phyloP scores from a whole-genome alignment of 2,113 vertebrate species.

The Pseudonaja textilis region DNA sequence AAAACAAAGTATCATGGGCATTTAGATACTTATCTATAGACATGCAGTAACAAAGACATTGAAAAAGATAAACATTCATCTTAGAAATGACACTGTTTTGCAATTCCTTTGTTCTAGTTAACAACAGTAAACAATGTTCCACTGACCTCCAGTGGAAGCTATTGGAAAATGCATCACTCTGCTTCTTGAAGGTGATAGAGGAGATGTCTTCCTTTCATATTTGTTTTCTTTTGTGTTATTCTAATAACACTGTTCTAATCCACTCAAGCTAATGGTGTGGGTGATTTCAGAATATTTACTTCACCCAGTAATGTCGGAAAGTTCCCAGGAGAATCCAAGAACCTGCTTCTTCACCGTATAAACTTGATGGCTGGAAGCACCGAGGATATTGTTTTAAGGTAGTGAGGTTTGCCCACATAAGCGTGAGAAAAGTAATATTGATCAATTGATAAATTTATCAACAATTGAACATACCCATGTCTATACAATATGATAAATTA shows the following conservation, averaged over 20 bases:
- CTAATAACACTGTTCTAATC: slow-evolving; percentile 30
- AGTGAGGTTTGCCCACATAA: background rate
- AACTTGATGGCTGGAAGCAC: slow-evolving; percentile 27
- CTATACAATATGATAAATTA: background rate
- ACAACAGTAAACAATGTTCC: slow-evolving; percentile 58
- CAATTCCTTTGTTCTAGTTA: slow-evolving; percentile 64
- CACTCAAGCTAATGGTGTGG: slow-evolving; percentile 34
- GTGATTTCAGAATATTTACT: slow-evolving; percentile 45
- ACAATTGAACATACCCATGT: background rate
- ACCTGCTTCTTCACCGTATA: slow-evolving; percentile 32
- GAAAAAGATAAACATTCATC: slow-evolving; percentile 5
- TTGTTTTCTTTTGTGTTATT: background rate
- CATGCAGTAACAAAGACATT: slow-evolving; percentile 21
- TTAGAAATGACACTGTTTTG: background rate
- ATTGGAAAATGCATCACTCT: slow-evolving; percentile 31
- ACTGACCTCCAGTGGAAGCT: slow-evolving; percentile 74
- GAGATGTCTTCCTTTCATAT: background rate
- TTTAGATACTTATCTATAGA: slow-evolving; percentile 43
- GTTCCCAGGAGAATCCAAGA: slow-evolving; percentile 26
- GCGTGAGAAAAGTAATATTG: background rate
- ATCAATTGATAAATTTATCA: background rate
- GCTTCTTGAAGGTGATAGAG: background rate
- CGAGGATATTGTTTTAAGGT: slow-evolving; percentile 16
- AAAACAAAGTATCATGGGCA: slow-evolving; percentile 17
- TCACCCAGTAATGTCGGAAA: slow-evolving; percentile 17